A percentile compares a stretch with the other conserved stretches of the same genome.
Conservation (phyloP, 2,888 invertebrate genomes). For the Myathropa florea region DNA sequence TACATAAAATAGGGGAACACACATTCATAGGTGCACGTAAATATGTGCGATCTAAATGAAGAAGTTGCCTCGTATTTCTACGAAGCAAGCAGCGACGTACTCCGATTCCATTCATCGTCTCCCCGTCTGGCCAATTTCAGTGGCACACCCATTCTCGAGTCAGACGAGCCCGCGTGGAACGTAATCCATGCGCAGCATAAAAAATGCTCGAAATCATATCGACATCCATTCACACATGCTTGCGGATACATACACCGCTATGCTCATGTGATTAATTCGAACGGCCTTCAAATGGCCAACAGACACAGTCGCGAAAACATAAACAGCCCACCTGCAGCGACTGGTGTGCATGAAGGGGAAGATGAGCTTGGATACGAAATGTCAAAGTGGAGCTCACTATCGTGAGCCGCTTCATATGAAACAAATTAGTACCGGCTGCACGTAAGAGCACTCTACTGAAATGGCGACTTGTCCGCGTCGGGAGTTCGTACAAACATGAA, state of each 20-base stretch:
- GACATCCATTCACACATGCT: neutral
- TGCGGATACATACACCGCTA: neutral
- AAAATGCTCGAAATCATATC: neutral
- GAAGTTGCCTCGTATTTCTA: neutral
- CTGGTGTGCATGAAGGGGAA: neutral
- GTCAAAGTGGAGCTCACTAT: slow-evolving; percentile 11
- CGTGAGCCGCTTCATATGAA: neutral
- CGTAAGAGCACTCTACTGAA: neutral
- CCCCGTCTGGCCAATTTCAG: slow-evolving; percentile 7
- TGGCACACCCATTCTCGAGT: slow-evolving; percentile 16
- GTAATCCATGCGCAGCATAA: slow-evolving; percentile 10
- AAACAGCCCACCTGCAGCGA: neutral
- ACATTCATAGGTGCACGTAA: neutral
- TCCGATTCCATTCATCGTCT: neutral
- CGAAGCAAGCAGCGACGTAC: neutral
- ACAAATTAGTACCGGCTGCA: neutral
- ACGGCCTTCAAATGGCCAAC: slow-evolving; percentile 27
- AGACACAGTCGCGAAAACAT: neutral
- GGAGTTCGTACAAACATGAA: neutral
- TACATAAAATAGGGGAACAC: neutral
- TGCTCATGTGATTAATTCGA: slow-evolving; percentile 12
- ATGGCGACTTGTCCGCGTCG: neutral
- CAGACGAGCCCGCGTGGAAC: neutral
- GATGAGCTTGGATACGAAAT: slow-evolving; percentile 14
- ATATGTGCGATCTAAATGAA: neutral